Evolutionary conservation across 2,113 vertebrate genomes (phyloP), one percentile per base, ranked within the genome.

Genomic region (Speoplatyrhinus poulsoni): DNA sequence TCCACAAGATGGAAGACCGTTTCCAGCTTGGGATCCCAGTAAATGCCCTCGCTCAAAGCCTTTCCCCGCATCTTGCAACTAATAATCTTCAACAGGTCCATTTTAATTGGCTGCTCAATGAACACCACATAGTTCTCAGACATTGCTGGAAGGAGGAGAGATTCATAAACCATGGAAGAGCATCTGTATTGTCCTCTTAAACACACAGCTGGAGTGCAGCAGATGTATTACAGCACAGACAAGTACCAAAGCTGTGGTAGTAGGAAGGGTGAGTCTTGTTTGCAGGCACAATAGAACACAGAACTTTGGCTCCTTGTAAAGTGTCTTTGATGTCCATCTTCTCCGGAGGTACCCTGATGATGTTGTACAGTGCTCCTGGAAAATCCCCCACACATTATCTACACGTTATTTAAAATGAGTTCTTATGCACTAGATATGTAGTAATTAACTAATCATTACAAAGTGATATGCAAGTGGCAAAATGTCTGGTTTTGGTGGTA

Each of bases 211-310:
- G 16, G 13, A 15, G 12, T n/a, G 53, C 7, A 46, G 2, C 3
- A 36, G 1, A 19, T 19, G 13, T 4, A 8, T 47, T 1, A 53
- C 57, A 16, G 9, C 11, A 7, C 26, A 13, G 16, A 46, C 16
- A 4, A 13, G 60, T 65, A 98, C 96, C 96, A 55, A 98, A 98
- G 90, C 96, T 99, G 91, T 99, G 96, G 75, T 97, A 98, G 82
- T 99, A 98, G 76, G 96, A 96, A 12, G 95, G 96, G 48, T 91
- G 95, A 85, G 88, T 88, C 72, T 75, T 93, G 77, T 96, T 82
- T 48, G 46, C 3, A 70, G 96, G 93, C 55, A 75, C 55, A 62
- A 99, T 95, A 50, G 94, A 95, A 77, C 96, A 97, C 69, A 99
- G 83, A 55, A 98, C 82, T 77, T 90, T 87, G 0, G 94, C 93